Percentiles rank a stretch among this genome's conserved stretches.
Evolutionary conservation across 1,140 invertebrate species (phyloP).

Genomic region (Drosophila bifasciata): DNA sequence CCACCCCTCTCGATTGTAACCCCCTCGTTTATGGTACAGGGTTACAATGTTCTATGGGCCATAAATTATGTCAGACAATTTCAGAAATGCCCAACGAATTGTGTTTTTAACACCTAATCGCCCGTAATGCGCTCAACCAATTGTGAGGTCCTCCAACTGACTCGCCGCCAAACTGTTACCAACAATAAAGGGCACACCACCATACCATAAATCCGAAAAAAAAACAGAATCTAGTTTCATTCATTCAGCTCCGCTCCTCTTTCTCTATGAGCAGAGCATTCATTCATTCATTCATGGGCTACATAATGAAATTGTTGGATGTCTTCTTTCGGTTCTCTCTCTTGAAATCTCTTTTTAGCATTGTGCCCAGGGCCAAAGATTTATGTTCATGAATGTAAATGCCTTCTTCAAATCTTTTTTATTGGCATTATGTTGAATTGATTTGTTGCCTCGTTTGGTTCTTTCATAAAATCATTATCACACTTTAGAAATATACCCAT

Average conservation of each 20-base stretch:
- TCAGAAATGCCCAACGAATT: conserved; percentile 58
- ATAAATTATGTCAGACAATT: conserved; percentile 57
- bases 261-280: background rate
- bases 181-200: conserved; percentile 12
- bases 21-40: conserved; percentile 17
- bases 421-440: conserved; percentile 71
- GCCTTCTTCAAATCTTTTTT: conserved; percentile 77
- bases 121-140: conserved; percentile 55
- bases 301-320: conserved; percentile 78
- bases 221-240: conserved; percentile 32
- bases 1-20: conserved; percentile 6
- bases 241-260: background rate
- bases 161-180: conserved; percentile 38
- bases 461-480: conserved; percentile 83
- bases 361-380: conserved; percentile 55
- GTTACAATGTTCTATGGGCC: conserved; percentile 36
- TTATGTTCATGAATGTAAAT: conserved; percentile 81
- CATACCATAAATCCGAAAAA: conserved; percentile 10
- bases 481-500: conserved; percentile 62
- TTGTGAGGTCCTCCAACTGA: conserved; percentile 73
- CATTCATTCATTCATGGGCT: conserved; percentile 53
- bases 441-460: conserved; percentile 69
- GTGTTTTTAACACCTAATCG: conserved; percentile 68
- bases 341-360: conserved; percentile 33
- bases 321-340: conserved; percentile 46